A percentile compares a stretch with the other conserved stretches of the same genome.
phyloP scores from a whole-genome alignment of 2,797 vertebrate species.

The Vultur gryphus region DNA sequence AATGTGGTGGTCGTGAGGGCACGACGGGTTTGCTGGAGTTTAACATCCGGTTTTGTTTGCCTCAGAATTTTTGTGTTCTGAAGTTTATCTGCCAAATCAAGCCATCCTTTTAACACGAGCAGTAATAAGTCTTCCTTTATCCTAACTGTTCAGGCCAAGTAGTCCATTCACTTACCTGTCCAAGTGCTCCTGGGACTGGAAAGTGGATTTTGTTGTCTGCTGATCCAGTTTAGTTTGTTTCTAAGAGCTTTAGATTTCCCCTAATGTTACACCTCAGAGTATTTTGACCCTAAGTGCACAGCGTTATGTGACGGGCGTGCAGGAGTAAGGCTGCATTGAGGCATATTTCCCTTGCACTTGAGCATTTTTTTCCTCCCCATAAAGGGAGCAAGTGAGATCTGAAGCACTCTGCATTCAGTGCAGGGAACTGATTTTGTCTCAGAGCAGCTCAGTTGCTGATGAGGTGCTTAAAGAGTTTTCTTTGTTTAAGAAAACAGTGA shows the following conservation, averaged over 20 bases:
- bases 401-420: not conserved
- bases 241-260: not conserved
- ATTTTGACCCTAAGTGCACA: not conserved
- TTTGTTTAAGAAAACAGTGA: not conserved
- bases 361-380: not conserved
- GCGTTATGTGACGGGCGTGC: not conserved
- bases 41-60: not conserved
- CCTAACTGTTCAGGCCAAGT: not conserved
- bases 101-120: not conserved
- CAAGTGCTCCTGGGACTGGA: not conserved
- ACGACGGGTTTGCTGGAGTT: not conserved
- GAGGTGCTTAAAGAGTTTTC: not conserved
- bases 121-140: not conserved
- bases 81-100: not conserved
- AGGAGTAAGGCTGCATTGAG: not conserved
- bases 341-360: not conserved
- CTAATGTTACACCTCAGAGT: not conserved
- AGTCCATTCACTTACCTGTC: not conserved
- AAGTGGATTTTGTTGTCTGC: not conserved
- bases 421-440: not conserved
- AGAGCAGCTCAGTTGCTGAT: not conserved
- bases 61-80: not conserved
- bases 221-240: not conserved
- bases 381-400: not conserved
- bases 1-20: rapidly evolving